A percentile compares a stretch with the other conserved stretches of the same genome.
These are phyloP conservation scores for Cecropterus lyciades DNA, from an alignment of 1,140 invertebrate genomes.

Conservation along the genomic window DNA sequence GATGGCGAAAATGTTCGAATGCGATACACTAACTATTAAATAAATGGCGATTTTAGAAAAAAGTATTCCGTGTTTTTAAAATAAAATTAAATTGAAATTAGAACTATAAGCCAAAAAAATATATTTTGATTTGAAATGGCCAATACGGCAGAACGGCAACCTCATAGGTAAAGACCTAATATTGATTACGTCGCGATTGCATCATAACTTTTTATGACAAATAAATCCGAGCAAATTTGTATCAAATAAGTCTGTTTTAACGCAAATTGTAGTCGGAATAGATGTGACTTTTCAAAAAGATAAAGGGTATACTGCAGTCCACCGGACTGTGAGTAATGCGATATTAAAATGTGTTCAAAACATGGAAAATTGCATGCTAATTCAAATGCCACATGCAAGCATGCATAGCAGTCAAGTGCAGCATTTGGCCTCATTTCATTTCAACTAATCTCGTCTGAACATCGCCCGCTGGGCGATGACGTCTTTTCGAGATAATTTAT, in stretches of 20 bases:
- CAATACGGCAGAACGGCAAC: too few species aligned
- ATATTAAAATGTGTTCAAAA: constrained; percentile 49
- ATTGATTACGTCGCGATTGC: constrained; percentile 31
- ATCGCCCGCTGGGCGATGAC: constrained; percentile 44
- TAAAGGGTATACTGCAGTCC: background rate
- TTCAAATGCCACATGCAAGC: constrained; percentile 56
- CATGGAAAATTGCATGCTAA: constrained; percentile 65
- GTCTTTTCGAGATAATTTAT: constrained; percentile 43
- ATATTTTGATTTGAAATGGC: too few species aligned
- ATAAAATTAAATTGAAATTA: too few species aligned
- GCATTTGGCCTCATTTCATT: constrained; percentile 45
- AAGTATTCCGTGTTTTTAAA: too few species aligned
- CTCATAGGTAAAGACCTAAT: too few species aligned
- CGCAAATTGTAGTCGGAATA: background rate
- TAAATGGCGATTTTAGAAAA: too few species aligned
- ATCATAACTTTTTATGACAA: constrained; percentile 28
- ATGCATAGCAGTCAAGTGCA: constrained; percentile 36
- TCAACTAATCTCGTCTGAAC: constrained; percentile 50
- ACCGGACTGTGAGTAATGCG: constrained; percentile 7
- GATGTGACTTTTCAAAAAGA: background rate
- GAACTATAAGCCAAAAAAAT: too few species aligned
- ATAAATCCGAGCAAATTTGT: constrained; percentile 16
- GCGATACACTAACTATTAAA: too few species aligned
- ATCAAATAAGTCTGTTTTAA: background rate
- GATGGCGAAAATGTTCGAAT: too few species aligned